Evolutionary conservation across 2,113 vertebrate genomes (phyloP), one percentile per base, ranked within the genome.

Genomic region (Sorex fumeus): DNA sequence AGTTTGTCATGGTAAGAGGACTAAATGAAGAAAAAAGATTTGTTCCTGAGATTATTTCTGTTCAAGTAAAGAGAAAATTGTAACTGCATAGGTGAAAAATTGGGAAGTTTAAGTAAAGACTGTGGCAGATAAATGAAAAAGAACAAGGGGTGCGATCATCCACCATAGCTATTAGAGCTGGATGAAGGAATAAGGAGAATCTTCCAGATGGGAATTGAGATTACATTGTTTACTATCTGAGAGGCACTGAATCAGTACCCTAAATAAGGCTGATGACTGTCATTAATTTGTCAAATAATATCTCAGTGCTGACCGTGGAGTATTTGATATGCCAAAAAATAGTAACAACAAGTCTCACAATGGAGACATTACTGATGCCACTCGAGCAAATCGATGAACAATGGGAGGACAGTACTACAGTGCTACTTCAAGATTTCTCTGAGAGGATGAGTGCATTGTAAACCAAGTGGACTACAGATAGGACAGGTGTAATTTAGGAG

Each of bases 401-500:
- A n/a, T n/a, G n/a, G n/a, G n/a, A n/a, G n/a, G n/a, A n/a, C n/a
- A n/a, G n/a, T n/a, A n/a, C n/a, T n/a, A n/a, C 34, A 16, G 23
- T 71, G 45, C 11, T 50, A 32, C 32, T 75, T 1, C 40, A 62
- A 81, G 79, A 53, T 28, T 67, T 53, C 27, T 66, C 19, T 40
- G 66, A 84, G 34, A 40, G 53, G 8, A 60, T 10, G 12, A 64
- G 9, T 66, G 27, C 85, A 18, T 43, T 64, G 3, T 32, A 71
- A 79, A 36, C 13, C 53, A 92, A 60, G 76, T 3, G 50, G 27
- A 34, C 45, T 64, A 34, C 60, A 92, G 69, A 70, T 13, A 77
- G 62, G 57, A 82, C 71, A 91, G 70, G 16, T 32, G 2, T 43
- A 85, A 76, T 90, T 82, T 10, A 91, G 74, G 18, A 85, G 84